Conservation (phyloP, 2,888 invertebrate genomes). For the Macroteleia sp. region DNA sequence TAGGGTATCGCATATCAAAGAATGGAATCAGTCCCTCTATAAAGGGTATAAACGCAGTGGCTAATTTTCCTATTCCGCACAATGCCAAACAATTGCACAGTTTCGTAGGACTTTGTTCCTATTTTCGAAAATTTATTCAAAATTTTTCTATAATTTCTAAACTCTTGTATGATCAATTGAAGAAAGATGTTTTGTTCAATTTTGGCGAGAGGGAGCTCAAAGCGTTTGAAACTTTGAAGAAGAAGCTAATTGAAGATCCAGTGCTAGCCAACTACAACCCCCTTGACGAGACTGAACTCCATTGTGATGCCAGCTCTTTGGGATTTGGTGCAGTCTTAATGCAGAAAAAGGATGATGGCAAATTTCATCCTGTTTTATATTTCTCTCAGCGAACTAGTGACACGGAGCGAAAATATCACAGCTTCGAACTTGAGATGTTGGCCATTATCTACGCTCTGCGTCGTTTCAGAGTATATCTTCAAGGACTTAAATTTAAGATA, state of each 20-base stretch:
- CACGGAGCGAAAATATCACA: constrained; percentile 74
- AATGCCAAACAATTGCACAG: no score
- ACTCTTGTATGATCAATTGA: constrained; percentile 62
- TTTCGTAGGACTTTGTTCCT: no score
- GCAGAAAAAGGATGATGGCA: constrained; percentile 1
- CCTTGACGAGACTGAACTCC: neutral
- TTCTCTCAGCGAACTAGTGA: constrained; percentile 1
- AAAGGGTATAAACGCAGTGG: no score
- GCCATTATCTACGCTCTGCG: neutral
- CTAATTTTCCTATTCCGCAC: no score
- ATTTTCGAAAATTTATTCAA: constrained; percentile 1
- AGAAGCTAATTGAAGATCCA: constrained; percentile 1
- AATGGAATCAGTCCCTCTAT: no score
- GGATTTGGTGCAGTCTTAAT: constrained; percentile 8
- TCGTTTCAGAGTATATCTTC: constrained; percentile 74
- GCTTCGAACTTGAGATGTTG: constrained; percentile 73
- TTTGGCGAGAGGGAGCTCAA: constrained; percentile 32
- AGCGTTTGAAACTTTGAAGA: no score
- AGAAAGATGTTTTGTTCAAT: constrained; percentile 33
- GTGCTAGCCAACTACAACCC: constrained; percentile 2
- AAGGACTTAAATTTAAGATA: constrained; percentile 1
- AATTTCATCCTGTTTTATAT: constrained; percentile 8
- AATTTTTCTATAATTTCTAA: constrained; percentile 29
- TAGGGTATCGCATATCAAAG: no score
- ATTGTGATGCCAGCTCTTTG: constrained; percentile 7